Evolutionary conservation across 1,140 invertebrate genomes (phyloP).

Genomic region (Bathynomus jamesi): DNA sequence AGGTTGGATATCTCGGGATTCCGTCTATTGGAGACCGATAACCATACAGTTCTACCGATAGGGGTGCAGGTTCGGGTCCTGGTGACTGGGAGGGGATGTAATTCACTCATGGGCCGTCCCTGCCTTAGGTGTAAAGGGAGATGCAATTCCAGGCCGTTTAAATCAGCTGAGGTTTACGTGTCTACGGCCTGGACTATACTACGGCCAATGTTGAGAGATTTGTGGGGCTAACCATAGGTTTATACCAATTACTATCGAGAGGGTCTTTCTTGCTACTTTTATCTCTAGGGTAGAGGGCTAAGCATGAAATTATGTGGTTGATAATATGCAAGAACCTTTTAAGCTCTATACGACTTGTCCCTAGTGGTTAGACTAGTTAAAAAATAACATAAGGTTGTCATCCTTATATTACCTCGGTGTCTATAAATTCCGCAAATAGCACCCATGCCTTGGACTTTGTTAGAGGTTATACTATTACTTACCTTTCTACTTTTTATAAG

Average conservation of each 20-base stretch:
- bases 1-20: too few relatives aligned
- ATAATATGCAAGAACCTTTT: background rate
- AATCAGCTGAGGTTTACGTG: slow-evolving; percentile 54
- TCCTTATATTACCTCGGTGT: too few relatives aligned
- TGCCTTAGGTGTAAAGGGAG: slow-evolving; percentile 54
- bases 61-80: too few relatives aligned
- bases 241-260: slow-evolving; percentile 59
- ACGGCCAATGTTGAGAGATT: slow-evolving; percentile 69
- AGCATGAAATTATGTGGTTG: slow-evolving; percentile 39
- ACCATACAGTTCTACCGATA: too few relatives aligned
- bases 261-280: too few relatives aligned
- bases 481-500: too few relatives aligned
- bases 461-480: too few relatives aligned
- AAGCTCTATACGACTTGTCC: background rate
- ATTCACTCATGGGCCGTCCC: slow-evolving; percentile 61
- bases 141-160: slow-evolving; percentile 57
- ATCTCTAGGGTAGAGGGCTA: background rate
- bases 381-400: background rate
- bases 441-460: too few relatives aligned
- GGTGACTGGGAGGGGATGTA: too few relatives aligned
- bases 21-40: too few relatives aligned
- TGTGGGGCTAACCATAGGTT: slow-evolving; percentile 66
- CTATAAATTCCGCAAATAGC: too few relatives aligned
- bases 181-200: slow-evolving; percentile 54
- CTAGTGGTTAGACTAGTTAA: background rate